Conservation (phyloP, 2,888 invertebrate genomes). For the Tenthredo amoena region DNA sequence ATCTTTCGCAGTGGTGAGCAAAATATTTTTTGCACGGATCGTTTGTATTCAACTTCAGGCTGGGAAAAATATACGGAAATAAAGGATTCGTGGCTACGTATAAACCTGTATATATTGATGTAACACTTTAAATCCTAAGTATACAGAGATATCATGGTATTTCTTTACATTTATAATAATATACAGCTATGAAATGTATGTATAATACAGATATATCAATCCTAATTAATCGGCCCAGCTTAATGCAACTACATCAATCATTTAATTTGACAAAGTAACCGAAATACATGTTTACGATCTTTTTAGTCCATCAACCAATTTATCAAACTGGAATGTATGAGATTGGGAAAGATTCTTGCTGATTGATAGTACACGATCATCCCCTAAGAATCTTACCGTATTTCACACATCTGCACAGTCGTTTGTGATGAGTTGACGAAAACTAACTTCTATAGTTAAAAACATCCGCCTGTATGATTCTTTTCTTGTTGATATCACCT, state of each 20-base stretch:
- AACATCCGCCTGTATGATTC: no score
- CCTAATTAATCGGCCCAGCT: constrained; percentile 29
- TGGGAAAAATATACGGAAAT: not conserved
- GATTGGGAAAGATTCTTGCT: not conserved
- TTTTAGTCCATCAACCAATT: not conserved
- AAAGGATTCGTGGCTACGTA: constrained; percentile 63
- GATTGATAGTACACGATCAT: not conserved
- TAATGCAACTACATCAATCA: not conserved
- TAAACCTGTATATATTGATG: constrained; percentile 75
- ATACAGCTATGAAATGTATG: constrained; percentile 39
- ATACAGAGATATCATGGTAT: constrained; percentile 64
- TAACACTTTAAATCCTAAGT: constrained; percentile 75
- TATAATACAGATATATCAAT: constrained; percentile 39
- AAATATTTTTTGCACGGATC: not conserved
- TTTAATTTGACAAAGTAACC: not conserved
- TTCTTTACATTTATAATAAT: constrained; percentile 34
- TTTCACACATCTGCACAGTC: no score
- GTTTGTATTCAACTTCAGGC: constrained; percentile 64
- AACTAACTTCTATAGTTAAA: no score
- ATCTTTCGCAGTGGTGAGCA: no score
- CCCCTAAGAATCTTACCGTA: no score
- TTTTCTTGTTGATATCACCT: not conserved
- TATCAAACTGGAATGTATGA: not conserved
- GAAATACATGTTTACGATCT: not conserved
- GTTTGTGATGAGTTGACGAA: no score